Evolutionary conservation across 2,888 invertebrate genomes (phyloP), one percentile per base, ranked within the genome.

Genomic region (Ochropacha duplaris): DNA sequence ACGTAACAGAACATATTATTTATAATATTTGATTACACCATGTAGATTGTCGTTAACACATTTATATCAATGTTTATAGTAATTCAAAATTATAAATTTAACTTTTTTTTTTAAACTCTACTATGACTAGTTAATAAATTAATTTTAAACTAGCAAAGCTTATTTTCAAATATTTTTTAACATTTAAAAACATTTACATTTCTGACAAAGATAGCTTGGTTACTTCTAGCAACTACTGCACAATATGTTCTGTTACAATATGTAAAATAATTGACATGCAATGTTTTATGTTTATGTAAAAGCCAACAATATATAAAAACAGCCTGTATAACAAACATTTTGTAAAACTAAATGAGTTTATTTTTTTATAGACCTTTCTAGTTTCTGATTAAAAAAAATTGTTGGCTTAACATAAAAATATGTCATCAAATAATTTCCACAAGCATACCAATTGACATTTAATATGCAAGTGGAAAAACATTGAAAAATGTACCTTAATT

Each of bases 201-300:
- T 44, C 3, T 16, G 1, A 1, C 16, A 44, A 8, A 50, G 16
- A 26, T 28, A 28, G 3, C 26, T 12, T 16, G 4, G 28, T 51
- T 28, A 51, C 50, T 26, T 9, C n/a, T 51, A 51, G 26, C 26
- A 51, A 28, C 57, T 54, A 58, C 49, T 22, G 56, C 59, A 57
- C 51, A 62, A 57, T 60, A 72, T 68, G 68, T 73, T 68, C 73
- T 66, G 69, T 71, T 74, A 72, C 76, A 77, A 66, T 66, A 31
- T 61, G 39, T 59, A 60, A 55, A 62, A 51, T 57, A 60, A 61
- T 59, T 57, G 61, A 65, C 78, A 78, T 78, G 78, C 79, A 72
- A 50, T 51, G 9, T 28, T 6, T 22, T 52, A 52, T 14, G 3
- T 52, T 52, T 31, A 22, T 52, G 52, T 52, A 52, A 52, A 2